These are phyloP conservation scores for Drosophila littoralis DNA, from an alignment of 1,140 invertebrate genomes.

Conservation along the genomic window DNA sequence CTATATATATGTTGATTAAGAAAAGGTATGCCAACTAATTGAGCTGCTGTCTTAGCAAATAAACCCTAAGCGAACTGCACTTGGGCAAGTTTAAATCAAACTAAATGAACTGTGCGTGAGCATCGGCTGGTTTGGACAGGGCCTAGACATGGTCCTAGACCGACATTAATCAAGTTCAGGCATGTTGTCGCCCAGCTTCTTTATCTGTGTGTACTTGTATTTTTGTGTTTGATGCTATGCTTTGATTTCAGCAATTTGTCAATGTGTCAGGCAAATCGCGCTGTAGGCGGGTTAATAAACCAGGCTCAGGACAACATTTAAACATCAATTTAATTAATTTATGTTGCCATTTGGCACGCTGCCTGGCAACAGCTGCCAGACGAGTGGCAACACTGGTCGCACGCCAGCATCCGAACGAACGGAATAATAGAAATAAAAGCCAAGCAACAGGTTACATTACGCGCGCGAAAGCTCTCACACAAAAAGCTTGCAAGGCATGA, in stretches of 20 bases:
- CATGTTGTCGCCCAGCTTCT: slow-evolving; percentile 9
- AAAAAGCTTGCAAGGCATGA: slow-evolving; percentile 58
- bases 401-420: slow-evolving; percentile 24
- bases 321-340: slow-evolving; percentile 82
- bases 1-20: neutral
- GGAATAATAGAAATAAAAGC: neutral
- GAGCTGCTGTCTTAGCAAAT: neutral
- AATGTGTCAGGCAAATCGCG: slow-evolving; percentile 61
- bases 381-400: slow-evolving; percentile 58
- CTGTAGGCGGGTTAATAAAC: slow-evolving; percentile 46
- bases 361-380: slow-evolving; percentile 58
- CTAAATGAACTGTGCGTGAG: slow-evolving; percentile 21
- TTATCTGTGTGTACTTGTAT: neutral
- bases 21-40: slow-evolving; percentile 3
- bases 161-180: slow-evolving; percentile 71
- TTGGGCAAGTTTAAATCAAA: slow-evolving; percentile 26
- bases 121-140: slow-evolving; percentile 30
- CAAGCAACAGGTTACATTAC: slow-evolving; percentile 64
- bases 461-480: slow-evolving; percentile 49
- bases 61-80: neutral
- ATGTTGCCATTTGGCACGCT: slow-evolving; percentile 51
- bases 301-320: slow-evolving; percentile 47
- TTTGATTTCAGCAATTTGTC: slow-evolving; percentile 61
- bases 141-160: slow-evolving; percentile 22
- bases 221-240: neutral